A percentile compares a stretch with the other conserved stretches of the same genome.
Conservation (phyloP, 2,888 invertebrate species). For the Cheilosia pagana region DNA sequence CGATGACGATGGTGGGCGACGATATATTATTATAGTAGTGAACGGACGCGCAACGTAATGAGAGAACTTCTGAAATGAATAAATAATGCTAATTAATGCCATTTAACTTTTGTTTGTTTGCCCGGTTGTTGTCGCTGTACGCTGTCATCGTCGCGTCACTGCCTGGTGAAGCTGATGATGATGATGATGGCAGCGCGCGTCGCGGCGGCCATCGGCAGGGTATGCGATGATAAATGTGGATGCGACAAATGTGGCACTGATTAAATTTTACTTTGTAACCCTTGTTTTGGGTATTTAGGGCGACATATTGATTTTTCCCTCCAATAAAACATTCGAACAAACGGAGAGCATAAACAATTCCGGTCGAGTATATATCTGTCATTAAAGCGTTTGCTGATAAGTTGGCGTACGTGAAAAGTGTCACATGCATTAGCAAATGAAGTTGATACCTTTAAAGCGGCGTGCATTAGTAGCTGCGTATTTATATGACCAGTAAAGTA, state of each 20-base stretch:
- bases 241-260: conserved; percentile 25
- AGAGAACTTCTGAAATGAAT: conserved; percentile 66
- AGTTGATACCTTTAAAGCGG: too few species aligned
- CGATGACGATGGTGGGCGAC: conserved; percentile 42
- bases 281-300: neutral
- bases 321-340: too few species aligned
- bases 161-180: conserved; percentile 9
- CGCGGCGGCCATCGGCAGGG: neutral
- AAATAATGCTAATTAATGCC: conserved; percentile 68
- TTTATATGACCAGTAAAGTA: too few species aligned
- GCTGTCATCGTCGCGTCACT: conserved; percentile 53
- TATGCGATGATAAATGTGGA: conserved; percentile 22
- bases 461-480: too few species aligned
- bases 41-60: conserved; percentile 58
- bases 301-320: neutral
- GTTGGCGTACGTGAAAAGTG: too few species aligned
- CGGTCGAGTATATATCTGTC: too few species aligned
- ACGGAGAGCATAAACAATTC: too few species aligned
- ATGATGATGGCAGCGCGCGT: neutral
- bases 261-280: conserved; percentile 3
- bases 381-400: too few species aligned
- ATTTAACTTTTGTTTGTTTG: conserved; percentile 65
- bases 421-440: too few species aligned
- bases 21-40: conserved; percentile 35
- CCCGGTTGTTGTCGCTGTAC: conserved; percentile 42